Evolutionary conservation across 2,888 invertebrate genomes (phyloP), one percentile per base, ranked within the genome.

Genomic region (Strigamia maritima): DNA sequence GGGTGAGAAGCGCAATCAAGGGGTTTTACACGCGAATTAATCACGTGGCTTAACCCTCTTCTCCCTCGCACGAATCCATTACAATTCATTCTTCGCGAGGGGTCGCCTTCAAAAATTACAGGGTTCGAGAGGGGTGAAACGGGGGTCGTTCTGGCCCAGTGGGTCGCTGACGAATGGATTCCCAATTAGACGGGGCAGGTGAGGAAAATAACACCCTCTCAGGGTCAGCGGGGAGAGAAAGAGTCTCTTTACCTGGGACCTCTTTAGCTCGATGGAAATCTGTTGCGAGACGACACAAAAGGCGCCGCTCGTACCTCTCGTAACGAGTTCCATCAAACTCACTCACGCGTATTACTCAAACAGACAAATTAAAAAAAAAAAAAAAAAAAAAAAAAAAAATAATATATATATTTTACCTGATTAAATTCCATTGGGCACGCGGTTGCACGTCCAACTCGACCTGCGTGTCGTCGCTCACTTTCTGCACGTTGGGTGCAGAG

Each of bases 341-440:
- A 24, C 60, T 60, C 60, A 60, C 60, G 60, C 19, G 60, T 19
- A 60, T 4, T 16, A 44, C 19, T 12, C 60, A n/a, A 44, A 60
- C n/a, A n/a, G 22, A 60, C 28, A 12, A 16, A 44, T 7, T 22
- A 22, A 22, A 2, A 22, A 12, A 60, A 40, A 40, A 40, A 14
- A 10, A 10, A 40, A 8, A 40, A 14, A 8, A 40, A 40, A 40
- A 40, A 40, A 49, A 49, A 49, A 49, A 49, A 49, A 49, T 60
- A 19, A 3, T 8, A 10, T 60, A 10, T 60, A 1, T 19, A 10
- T 19, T 49, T 77, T 80, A 83, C 85, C 87, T 85, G 31, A 84
- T 90, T 81, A 98, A 89, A 80, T 91, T 90, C 98, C 98, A 98
- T 87, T 96, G 95, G 22, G 94, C 94, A 84, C 92, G 92, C 0